Evolutionary conservation across 2,888 invertebrate genomes (phyloP), one percentile per base, ranked within the genome.

Genomic region (Peribatodes rhomboidaria): DNA sequence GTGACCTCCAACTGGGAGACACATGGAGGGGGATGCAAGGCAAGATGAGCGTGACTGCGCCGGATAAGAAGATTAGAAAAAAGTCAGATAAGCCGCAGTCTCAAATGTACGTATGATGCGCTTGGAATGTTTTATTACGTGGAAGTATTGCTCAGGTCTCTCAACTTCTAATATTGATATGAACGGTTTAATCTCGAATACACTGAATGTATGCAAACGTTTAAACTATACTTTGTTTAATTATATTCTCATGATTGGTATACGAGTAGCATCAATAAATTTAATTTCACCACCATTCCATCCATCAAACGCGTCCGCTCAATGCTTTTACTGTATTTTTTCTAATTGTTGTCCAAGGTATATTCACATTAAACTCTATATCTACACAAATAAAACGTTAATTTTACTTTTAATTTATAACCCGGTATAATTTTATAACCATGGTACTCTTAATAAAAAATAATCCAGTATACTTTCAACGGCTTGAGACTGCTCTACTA

Each of bases 41-140:
- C 96, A 96, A 96, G 96, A 97, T 97, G 96, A 97, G 96, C 95
- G 95, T 95, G 94, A 95, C 95, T 88, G 92, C 94, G 89, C 90
- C 94, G 86, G 94, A 92, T 90, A 95, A 95, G 90, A 96, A 96
- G 93, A 95, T 95, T 89, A 94, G 95, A 85, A 95, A 95, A 93
- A 96, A 96, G 94, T 94, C 91, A 82, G 96, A 96, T 87, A 96
- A 95, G 94, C 95, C 95, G 76, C 95, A 94, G 93, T 94, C 95
- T 80, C 95, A 95, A 93, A 95, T 95, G 90, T 94, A 92, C 89
- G 93, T 93, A 91, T 89, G 79, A 82, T 85, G 84, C 83, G 88
- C 83, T 85, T 86, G 79, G 83, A 85, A 82, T 81, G 81, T 82
- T 81, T 83, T 82, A 73, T 70, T 72, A 79, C 78, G 76, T 81